Conservation (phyloP, 2,888 invertebrate genomes). For the Emmelina monodactyla region DNA sequence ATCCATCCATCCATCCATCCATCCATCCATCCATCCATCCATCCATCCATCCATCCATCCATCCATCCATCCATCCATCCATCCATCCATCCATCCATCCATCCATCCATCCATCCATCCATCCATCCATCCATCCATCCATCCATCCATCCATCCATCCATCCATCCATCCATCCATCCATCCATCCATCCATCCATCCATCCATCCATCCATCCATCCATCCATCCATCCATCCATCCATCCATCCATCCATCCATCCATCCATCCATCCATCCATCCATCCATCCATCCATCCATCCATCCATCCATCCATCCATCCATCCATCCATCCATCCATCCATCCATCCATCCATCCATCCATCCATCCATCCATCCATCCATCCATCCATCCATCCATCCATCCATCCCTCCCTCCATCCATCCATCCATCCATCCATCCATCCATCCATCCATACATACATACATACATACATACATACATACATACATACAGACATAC, state of each 20-base stretch:
- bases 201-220: conserved; percentile 2
- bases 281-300: conserved; percentile 2
- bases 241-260: conserved; percentile 2
- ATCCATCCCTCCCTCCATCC: too few species aligned
- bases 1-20: conserved; percentile 4
- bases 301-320: conserved; percentile 2
- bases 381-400: too few species aligned
- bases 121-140: conserved; percentile 4
- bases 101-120: conserved; percentile 5
- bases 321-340: conserved; percentile 2
- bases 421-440: too few species aligned
- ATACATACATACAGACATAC: too few species aligned
- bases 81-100: conserved; percentile 5
- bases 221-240: conserved; percentile 2
- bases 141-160: not conserved
- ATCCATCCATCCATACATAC: too few species aligned
- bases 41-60: conserved; percentile 5
- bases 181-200: not conserved
- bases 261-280: conserved; percentile 2
- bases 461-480: too few species aligned
- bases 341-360: conserved; percentile 2
- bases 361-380: too few species aligned
- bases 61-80: conserved; percentile 5
- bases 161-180: not conserved
- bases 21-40: conserved; percentile 4